Evolutionary conservation across 2,797 vertebrate genomes (phyloP).

Genomic region (Tadarida brasiliensis): DNA sequence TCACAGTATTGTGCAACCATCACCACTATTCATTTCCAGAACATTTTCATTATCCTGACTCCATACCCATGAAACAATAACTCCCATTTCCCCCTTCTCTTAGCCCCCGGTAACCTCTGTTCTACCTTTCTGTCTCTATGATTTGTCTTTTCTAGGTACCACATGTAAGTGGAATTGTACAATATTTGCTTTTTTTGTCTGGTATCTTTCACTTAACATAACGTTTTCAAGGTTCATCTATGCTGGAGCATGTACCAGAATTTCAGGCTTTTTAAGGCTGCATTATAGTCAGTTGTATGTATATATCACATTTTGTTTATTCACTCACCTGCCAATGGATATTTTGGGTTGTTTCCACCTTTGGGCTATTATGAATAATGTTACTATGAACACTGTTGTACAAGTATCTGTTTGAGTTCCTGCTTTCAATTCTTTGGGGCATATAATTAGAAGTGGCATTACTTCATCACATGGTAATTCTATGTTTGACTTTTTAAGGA

Average conservation of each 20-base stretch:
- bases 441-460: not conserved
- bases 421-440: conserved; percentile 13
- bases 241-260: not conserved
- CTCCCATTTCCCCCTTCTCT: not conserved
- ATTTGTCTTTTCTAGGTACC: not conserved
- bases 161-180: not conserved
- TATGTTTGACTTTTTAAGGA: not conserved
- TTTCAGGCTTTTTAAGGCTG: not conserved
- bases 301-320: not conserved
- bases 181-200: not conserved
- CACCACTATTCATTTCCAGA: not conserved
- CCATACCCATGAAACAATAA: not conserved
- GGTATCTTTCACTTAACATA: not conserved
- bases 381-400: not conserved
- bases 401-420: not conserved
- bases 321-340: not conserved
- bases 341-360: not conserved
- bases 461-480: not conserved
- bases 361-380: not conserved
- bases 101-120: not conserved
- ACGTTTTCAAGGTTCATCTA: not conserved
- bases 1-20: not conserved
- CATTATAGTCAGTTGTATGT: not conserved
- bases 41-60: conserved; percentile 37
- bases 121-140: not conserved